Conservation (phyloP, 1,140 invertebrate genomes). For the Pseudomyrmex cubaensis region DNA sequence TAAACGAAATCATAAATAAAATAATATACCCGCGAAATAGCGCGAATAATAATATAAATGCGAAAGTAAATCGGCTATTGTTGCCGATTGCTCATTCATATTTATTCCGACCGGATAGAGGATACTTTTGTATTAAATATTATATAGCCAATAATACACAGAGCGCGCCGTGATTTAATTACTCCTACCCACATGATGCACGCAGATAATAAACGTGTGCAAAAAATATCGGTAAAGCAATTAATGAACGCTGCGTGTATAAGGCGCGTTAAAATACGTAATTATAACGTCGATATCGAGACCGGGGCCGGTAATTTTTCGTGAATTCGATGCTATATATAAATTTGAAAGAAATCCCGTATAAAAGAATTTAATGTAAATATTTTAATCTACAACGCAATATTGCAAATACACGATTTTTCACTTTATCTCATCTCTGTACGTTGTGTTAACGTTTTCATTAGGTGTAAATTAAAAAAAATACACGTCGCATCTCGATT, state of each 20-base stretch:
- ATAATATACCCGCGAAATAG: not conserved
- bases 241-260: slow-evolving; percentile 21
- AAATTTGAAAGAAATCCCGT: not conserved
- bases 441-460: not conserved
- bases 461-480: slow-evolving; percentile 10
- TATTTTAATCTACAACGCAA: not conserved
- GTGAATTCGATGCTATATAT: not conserved
- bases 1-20: slow-evolving; percentile 16
- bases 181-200: slow-evolving; percentile 11
- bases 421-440: no score
- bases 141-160: slow-evolving; percentile 5
- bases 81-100: slow-evolving; percentile 34
- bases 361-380: not conserved
- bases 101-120: slow-evolving; percentile 39
- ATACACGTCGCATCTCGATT: not conserved
- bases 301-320: slow-evolving; percentile 7
- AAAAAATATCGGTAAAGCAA: slow-evolving; percentile 45
- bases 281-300: slow-evolving; percentile 45
- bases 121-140: slow-evolving; percentile 34
- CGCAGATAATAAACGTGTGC: slow-evolving; percentile 6
- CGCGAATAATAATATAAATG: no score
- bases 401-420: not conserved
- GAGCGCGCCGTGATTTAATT: slow-evolving; percentile 15
- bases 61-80: not conserved
- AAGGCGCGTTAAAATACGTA: slow-evolving; percentile 45